These are phyloP conservation scores for Papilio elwesi DNA, from an alignment of 2,888 invertebrate species.

Conservation along the genomic window DNA sequence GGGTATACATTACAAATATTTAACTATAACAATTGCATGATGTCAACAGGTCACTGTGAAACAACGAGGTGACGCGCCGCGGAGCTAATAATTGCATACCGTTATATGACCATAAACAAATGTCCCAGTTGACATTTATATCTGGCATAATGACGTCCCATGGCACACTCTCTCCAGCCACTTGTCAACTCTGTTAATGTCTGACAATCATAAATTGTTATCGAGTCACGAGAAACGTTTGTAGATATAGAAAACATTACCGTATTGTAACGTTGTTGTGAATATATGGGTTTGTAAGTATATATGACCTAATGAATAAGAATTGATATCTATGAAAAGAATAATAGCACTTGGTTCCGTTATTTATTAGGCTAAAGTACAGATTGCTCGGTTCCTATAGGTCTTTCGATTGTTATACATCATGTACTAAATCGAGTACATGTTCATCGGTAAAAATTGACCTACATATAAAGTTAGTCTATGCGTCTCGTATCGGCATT, in stretches of 20 bases:
- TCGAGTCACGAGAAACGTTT: conserved; percentile 1
- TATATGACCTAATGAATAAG: no score
- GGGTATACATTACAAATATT: conserved; percentile 5
- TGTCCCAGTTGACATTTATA: conserved; percentile 53
- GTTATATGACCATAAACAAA: conserved; percentile 61
- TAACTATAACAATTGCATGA: background rate
- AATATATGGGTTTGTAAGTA: background rate
- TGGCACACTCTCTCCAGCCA: conserved; percentile 45
- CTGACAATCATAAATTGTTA: conserved; percentile 20
- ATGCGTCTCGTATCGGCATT: no score
- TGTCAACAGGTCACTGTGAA: conserved; percentile 6
- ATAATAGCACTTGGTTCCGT: background rate
- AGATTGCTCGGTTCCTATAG: background rate
- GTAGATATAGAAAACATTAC: conserved; percentile 8
- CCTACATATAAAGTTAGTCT: no score
- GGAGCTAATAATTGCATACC: conserved; percentile 55
- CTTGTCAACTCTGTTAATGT: conserved; percentile 27
- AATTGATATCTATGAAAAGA: background rate
- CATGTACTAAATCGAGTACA: no score
- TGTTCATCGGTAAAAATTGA: no score
- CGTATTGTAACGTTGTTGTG: conserved; percentile 2
- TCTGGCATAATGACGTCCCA: conserved; percentile 47
- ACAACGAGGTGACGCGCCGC: conserved; percentile 8
- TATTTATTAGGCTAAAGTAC: background rate
- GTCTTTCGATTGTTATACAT: no score